These are phyloP conservation scores for Acromyrmex echinatior DNA, from an alignment of 1,140 invertebrate genomes.

Conservation along the genomic window DNA sequence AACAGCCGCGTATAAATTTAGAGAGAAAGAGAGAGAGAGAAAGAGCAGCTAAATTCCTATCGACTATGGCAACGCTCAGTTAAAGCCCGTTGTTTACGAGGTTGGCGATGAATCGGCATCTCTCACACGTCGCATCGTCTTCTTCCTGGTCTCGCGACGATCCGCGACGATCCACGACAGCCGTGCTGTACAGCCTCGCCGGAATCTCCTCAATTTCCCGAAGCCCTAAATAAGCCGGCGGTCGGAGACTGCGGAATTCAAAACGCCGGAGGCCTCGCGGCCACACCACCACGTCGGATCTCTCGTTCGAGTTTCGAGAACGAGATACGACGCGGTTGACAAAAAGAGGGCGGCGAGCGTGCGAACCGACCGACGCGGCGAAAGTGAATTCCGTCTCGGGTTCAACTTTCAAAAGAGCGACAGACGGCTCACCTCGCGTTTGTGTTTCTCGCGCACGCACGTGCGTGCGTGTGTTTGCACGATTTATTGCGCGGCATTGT, in stretches of 20 bases:
- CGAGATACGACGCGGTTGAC: constrained; percentile 63
- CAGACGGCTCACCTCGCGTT: constrained; percentile 43
- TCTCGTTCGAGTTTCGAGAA: constrained; percentile 57
- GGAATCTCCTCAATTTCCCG: constrained; percentile 26
- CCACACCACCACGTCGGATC: constrained; percentile 5
- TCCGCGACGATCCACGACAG: neutral
- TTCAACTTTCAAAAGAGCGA: constrained; percentile 73
- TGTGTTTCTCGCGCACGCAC: constrained; percentile 44
- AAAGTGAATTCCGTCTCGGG: constrained; percentile 76
- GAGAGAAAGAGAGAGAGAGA: constrained; percentile 13
- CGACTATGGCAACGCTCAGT: constrained; percentile 49
- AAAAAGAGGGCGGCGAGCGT: constrained; percentile 77
- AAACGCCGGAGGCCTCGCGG: constrained; percentile 27
- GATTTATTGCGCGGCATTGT: constrained; percentile 67
- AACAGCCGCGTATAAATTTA: constrained; percentile 72
- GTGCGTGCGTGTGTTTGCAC: constrained; percentile 21
- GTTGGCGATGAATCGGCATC: neutral
- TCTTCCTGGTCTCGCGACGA: neutral
- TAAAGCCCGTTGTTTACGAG: constrained; percentile 63
- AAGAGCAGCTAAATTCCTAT: constrained; percentile 47
- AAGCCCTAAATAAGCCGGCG: constrained; percentile 29
- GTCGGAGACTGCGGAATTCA: constrained; percentile 24
- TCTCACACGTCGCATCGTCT: neutral
- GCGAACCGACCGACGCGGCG: constrained; percentile 71
- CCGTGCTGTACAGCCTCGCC: neutral